phyloP scores from a whole-genome alignment of 2,888 invertebrate species.

The Diarsia dahlii region DNA sequence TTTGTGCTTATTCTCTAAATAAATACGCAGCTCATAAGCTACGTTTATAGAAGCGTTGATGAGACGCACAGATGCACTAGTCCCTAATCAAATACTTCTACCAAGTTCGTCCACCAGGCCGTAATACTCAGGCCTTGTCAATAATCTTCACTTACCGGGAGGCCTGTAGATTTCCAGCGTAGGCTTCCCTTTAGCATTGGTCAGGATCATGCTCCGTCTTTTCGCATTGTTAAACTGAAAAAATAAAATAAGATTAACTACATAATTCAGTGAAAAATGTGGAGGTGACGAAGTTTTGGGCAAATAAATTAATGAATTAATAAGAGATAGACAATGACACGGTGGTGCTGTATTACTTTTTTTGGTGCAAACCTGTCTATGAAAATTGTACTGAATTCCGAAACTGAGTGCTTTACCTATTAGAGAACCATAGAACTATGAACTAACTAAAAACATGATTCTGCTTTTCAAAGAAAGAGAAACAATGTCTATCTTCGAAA shows the following conservation, averaged over 20 bases:
- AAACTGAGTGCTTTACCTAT: not conserved
- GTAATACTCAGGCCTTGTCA: not conserved
- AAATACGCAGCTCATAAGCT: not conserved
- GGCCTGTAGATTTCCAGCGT: constrained; percentile 97
- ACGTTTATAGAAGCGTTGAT: not conserved
- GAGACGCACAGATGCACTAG: not conserved
- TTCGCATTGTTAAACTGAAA: constrained; percentile 92
- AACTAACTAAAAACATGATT: not conserved
- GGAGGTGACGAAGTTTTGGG: not conserved
- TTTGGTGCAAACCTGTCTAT: not conserved
- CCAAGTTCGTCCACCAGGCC: not conserved
- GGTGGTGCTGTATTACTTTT: not conserved
- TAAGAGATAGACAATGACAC: not conserved
- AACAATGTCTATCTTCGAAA: not conserved
- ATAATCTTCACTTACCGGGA: constrained; percentile 92
- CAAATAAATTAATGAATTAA: not conserved
- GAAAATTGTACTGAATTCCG: not conserved
- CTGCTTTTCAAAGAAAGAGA: not conserved
- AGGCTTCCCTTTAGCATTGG: constrained; percentile 93
- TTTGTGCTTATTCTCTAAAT: not conserved
- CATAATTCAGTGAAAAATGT: constrained; percentile 43
- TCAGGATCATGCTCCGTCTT: constrained; percentile 94
- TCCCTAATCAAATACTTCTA: constrained; percentile 5
- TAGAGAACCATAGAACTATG: not conserved
- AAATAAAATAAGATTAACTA: constrained; percentile 40